A percentile compares a stretch with the other conserved stretches of the same genome.
Conservation (phyloP, 2,888 invertebrate species). For the Tribolium freemani region DNA sequence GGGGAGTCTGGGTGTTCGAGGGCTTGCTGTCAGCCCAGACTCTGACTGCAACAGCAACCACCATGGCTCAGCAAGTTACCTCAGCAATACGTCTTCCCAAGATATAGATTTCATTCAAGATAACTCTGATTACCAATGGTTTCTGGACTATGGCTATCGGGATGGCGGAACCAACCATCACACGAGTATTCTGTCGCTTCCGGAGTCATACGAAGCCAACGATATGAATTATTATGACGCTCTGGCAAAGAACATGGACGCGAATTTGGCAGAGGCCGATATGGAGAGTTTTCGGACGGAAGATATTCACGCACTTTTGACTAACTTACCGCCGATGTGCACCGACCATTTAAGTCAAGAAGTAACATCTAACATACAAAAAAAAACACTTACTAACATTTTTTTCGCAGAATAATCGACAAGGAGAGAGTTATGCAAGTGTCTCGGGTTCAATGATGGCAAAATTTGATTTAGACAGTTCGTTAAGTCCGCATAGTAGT, state of each 20-base stretch:
- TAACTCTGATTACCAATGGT: constrained; percentile 94
- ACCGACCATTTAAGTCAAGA: constrained; percentile 69
- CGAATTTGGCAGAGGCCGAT: constrained; percentile 93
- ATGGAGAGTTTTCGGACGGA: constrained; percentile 95
- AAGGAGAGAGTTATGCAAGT: constrained; percentile 87
- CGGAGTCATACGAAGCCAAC: constrained; percentile 82
- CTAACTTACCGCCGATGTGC: constrained; percentile 81
- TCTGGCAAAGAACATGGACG: constrained; percentile 89
- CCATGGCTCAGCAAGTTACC: constrained; percentile 64
- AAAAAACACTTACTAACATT: not conserved
- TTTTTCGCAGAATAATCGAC: constrained; percentile 78
- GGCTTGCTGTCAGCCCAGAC: constrained; percentile 67
- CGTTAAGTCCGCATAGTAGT: constrained; percentile 82
- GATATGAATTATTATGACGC: constrained; percentile 83
- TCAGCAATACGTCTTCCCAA: constrained; percentile 71
- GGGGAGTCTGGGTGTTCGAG: constrained; percentile 61
- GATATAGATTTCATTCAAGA: constrained; percentile 83
- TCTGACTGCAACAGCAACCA: constrained; percentile 74
- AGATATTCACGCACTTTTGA: constrained; percentile 89
- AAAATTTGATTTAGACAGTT: constrained; percentile 84
- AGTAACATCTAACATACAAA: constrained; percentile 54
- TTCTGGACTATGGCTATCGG: constrained; percentile 89
- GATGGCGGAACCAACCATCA: constrained; percentile 83
- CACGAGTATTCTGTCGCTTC: constrained; percentile 84
- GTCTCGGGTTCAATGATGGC: constrained; percentile 86